phyloP scores from a whole-genome alignment of 2,888 invertebrate species.

The Meteorus colon region DNA sequence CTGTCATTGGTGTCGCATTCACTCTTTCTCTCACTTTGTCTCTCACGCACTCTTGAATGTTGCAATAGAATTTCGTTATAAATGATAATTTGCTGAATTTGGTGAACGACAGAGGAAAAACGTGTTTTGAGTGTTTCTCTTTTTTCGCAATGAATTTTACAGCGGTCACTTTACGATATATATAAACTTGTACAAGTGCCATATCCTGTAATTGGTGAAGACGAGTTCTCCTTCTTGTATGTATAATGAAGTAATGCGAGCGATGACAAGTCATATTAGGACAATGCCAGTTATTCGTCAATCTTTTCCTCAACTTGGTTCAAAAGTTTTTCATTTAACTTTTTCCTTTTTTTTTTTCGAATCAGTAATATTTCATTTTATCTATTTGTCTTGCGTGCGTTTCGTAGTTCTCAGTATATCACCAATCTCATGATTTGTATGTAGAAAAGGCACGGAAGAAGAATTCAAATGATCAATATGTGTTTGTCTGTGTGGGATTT shows the following conservation, averaged over 20 bases:
- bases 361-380: neutral
- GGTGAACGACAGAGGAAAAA: conserved; percentile 52
- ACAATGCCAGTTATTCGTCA: neutral
- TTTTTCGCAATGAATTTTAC: conserved; percentile 41
- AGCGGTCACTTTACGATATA: conserved; percentile 10
- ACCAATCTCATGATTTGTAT: no score
- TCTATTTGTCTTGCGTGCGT: neutral
- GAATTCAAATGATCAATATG: neutral
- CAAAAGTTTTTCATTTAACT: neutral
- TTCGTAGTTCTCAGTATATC: no score
- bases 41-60: conserved; percentile 30
- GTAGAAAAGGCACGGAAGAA: neutral
- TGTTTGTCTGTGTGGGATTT: neutral
- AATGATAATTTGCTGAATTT: conserved; percentile 54
- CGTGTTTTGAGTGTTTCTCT: conserved; percentile 31
- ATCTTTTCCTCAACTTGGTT: conserved; percentile 14
- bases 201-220: conserved; percentile 40
- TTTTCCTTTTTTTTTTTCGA: conserved; percentile 20
- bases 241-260: neutral
- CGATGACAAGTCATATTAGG: neutral
- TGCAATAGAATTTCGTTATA: conserved; percentile 54
- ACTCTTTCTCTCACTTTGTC: conserved; percentile 44
- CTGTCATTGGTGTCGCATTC: conserved; percentile 33
- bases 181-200: neutral
- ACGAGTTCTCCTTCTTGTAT: conserved; percentile 35